Base-by-base conservation (phyloP, 2,113 vertebrate genomes). In the Actenoides hombroni region DNA sequence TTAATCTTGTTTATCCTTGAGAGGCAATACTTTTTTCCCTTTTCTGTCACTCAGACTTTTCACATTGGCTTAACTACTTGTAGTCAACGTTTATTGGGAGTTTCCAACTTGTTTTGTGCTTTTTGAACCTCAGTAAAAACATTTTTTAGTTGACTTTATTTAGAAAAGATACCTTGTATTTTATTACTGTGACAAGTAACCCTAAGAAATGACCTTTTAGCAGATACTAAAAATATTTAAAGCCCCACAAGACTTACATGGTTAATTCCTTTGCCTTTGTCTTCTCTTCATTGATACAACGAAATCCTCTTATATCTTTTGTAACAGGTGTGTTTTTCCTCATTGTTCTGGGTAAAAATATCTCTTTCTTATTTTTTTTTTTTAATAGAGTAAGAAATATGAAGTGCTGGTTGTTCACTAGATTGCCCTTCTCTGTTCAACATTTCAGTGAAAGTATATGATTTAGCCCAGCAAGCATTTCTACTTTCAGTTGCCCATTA, bases 1-100 rank as follows among this genome's bases (percentile, higher is more conserved):
- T 68, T 94, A 86, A 84, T 90, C 76, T 59, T 63, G 7, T n/a
- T 96, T 65, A 94, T 76, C 83, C 25, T 91, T 70, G 39, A 67
- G 74, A 87, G 33, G 13, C 51, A 94, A 42, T 68, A 60, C 8
- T 74, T 92, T 77, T 42, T 68, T 75, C 44, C 33, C 19, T 39
- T 88, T 10, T 59, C 69, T 90, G 40, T 76, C 63, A 92, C 7
- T 93, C 49, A 88, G 21, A 33, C 2, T 78, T 92, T 89, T 92
- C 64, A 83, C 25, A 69, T 48, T 67, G 23, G 3, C 78, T 86
- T 92, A 77, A 54, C 21, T 86, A 81, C 39, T 56, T n/a, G 9
- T 40, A 46, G 9, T 20, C 68, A 75, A 51, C 6, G 63, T 82
- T 89, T 78, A 63, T 69, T 17, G 15, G 33, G 13, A 17, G 16